Base-by-base conservation (phyloP, 2,797 vertebrate species). In the Lerista edwardsae region DNA sequence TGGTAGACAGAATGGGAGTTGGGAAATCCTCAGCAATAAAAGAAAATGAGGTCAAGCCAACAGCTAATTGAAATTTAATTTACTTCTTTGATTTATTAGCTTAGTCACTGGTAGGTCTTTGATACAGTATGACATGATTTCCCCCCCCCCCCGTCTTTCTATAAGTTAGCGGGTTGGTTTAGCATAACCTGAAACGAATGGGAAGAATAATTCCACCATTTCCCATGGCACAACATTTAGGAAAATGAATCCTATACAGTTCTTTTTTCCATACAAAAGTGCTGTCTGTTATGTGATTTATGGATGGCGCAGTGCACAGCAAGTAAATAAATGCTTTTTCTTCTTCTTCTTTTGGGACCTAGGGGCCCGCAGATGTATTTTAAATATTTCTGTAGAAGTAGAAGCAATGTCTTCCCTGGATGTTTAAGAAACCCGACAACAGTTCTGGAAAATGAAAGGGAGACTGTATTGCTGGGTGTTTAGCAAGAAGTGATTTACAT, bases 401-500 rank as follows among this genome's bases (percentile, higher is more conserved):
- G 86, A 94, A 82, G 87, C 93, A 92, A 89, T 86, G 71, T 93
- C 89, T 92, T 91, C 91, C 86, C 85, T 88, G 75, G 86, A 90
- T 93, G 67, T 86, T 83, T 89, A 91, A 94, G 92, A 93, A 93
- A 91, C 82, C 90, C 23, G 2, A 91, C 90, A 94, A 91, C 86
- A 92, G 88, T 89, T 87, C 88, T 93, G 88, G 89, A 93, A 95
- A 95, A 95, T 92, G 94, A 94, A 84, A 95, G 85, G 1, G 86
- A 90, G 91, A 55, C 81, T 93, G 86, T 94, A 94, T 93, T 93
- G 90, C 19, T 71, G 88, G 76, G 73, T 82, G 2, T 93, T 96
- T 94, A 95, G 91, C 90, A 92, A 88, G 87, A 93, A 74, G 84
- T 94, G 91, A 95, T 96, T 95, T 96, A 94, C 92, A 95, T 94